Evolutionary conservation across 2,797 vertebrate genomes (phyloP).

Genomic region (Ptychobarbus kaznakovi): DNA sequence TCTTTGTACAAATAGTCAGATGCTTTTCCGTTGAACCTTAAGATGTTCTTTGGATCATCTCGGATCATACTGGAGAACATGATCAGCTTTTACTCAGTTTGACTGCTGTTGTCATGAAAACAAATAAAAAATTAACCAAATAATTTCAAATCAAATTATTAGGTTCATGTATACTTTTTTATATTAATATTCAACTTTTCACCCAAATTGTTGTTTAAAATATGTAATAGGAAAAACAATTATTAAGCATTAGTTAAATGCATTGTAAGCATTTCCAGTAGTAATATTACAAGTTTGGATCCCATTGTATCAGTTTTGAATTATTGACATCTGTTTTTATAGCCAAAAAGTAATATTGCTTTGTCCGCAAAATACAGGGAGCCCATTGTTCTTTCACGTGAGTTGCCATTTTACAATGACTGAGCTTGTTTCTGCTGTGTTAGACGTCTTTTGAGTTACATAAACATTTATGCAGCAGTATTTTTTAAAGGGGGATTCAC

Average conservation of each 20-base stretch:
- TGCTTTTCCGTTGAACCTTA: not conserved
- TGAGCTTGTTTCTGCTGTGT: not conserved
- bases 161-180: not conserved
- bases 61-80: not conserved
- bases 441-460: slow-evolving; percentile 77
- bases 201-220: not conserved
- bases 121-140: not conserved
- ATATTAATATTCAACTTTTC: not conserved
- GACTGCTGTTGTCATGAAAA: not conserved
- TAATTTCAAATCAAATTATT: too few species aligned
- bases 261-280: not conserved
- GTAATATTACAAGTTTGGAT: not conserved
- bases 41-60: not conserved
- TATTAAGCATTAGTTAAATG: not conserved
- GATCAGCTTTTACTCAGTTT: not conserved
- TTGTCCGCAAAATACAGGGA: not conserved
- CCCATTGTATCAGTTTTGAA: not conserved
- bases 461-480: slow-evolving; percentile 91
- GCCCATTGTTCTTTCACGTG: not conserved
- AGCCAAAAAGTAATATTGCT: not conserved
- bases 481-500: slow-evolving; percentile 83
- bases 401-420: slow-evolving; percentile 21
- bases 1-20: not conserved
- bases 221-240: not conserved
- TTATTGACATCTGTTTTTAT: not conserved